Evolutionary conservation across 2,113 vertebrate species (phyloP).

Genomic region (Neolamprologus longior): DNA sequence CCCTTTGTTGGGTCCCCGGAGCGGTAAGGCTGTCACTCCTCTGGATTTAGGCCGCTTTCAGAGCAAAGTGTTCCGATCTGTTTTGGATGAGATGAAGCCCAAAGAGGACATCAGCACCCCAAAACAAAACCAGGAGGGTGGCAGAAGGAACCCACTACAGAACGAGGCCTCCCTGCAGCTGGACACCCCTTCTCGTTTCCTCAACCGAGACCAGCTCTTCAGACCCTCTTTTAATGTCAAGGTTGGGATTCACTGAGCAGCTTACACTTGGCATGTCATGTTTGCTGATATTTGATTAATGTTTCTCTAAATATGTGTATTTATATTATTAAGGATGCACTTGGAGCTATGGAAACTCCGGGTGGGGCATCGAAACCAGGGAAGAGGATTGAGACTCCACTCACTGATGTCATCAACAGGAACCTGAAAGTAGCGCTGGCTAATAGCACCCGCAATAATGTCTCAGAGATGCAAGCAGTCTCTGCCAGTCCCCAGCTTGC

Average conservation of each 20-base stretch:
- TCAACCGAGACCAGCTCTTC: conserved; percentile 88
- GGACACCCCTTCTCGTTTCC: conserved; percentile 93
- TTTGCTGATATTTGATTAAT: neutral
- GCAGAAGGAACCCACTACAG: conserved; percentile 38
- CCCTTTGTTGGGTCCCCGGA: conserved; percentile 60
- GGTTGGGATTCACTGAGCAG: conserved; percentile 55
- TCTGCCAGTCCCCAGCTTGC: conserved; percentile 81
- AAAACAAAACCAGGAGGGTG: conserved; percentile 13
- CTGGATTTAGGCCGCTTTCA: conserved; percentile 85
- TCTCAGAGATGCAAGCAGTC: conserved; percentile 54
- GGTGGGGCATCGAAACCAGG: conserved; percentile 59
- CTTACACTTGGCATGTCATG: neutral
- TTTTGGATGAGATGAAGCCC: conserved; percentile 69
- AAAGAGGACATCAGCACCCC: conserved; percentile 31
- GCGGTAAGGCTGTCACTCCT: conserved; percentile 75
- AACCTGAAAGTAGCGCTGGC: conserved; percentile 86
- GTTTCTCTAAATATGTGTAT: neutral
- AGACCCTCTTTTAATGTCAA: conserved; percentile 90
- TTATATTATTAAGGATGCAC: conserved; percentile 75
- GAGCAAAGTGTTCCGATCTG: conserved; percentile 84
- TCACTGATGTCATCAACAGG: conserved; percentile 85
- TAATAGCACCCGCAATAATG: conserved; percentile 74
- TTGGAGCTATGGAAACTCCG: conserved; percentile 84
- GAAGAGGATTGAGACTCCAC: conserved; percentile 77
- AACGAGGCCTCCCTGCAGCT: conserved; percentile 80